Evolutionary conservation across 1,140 invertebrate genomes (phyloP).

Genomic region (Heliconius eleuchia): DNA sequence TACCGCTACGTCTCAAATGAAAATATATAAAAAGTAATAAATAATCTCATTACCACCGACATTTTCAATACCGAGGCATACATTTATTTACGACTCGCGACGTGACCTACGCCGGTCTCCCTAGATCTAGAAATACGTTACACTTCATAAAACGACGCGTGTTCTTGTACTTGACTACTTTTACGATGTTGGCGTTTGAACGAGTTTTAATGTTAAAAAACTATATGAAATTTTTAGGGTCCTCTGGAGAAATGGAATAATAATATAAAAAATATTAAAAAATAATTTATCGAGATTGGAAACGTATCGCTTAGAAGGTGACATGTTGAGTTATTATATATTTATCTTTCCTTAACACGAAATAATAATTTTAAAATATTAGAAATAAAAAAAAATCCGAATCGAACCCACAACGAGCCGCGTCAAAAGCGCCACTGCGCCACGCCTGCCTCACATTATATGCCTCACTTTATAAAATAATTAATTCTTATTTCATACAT

Average conservation of each 20-base stretch:
- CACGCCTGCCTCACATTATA: too few relatives aligned
- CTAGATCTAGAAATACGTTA: not conserved
- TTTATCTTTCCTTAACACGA: too few relatives aligned
- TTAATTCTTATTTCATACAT: not conserved
- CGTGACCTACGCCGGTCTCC: not conserved
- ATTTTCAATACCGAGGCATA: not conserved
- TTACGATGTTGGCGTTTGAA: conserved; percentile 1
- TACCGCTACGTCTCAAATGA: too few relatives aligned
- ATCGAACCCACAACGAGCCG: too few relatives aligned
- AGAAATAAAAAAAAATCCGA: not conserved
- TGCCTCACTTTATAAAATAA: not conserved
- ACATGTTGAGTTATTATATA: too few relatives aligned
- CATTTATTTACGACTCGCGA: conserved; percentile 6
- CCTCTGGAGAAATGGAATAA: not conserved
- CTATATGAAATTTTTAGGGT: not conserved
- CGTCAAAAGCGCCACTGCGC: too few relatives aligned
- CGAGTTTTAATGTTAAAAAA: conserved; percentile 4
- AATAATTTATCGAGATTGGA: too few relatives aligned
- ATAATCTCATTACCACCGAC: too few relatives aligned
- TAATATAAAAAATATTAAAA: not conserved
- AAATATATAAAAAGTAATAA: too few relatives aligned
- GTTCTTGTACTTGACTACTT: not conserved
- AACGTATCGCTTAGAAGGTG: too few relatives aligned
- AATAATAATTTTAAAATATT: too few relatives aligned
- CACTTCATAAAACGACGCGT: conserved; percentile 3